Evolutionary conservation across 1,140 invertebrate genomes (phyloP).

Genomic region (Saccostrea glomerata): DNA sequence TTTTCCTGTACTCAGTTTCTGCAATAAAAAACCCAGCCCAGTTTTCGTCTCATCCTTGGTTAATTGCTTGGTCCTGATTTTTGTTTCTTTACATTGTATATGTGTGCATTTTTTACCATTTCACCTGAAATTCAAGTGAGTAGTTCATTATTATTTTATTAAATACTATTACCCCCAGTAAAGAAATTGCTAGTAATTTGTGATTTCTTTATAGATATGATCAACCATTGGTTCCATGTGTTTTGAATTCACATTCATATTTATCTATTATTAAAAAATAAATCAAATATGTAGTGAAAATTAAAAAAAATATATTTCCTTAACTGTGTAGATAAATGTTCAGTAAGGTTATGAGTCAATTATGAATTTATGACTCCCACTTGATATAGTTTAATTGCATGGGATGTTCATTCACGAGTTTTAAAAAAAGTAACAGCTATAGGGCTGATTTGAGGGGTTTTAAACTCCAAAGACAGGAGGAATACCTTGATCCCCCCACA

Average conservation of each 20-base stretch:
- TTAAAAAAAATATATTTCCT: no score
- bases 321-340: no score
- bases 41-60: neutral
- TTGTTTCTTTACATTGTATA: neutral
- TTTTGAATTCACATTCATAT: neutral
- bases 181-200: neutral
- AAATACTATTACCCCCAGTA: neutral
- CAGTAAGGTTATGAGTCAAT: no score
- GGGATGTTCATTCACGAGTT: no score
- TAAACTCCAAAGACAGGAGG: neutral
- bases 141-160: neutral
- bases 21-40: neutral
- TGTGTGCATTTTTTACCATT: conserved; percentile 13
- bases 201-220: neutral
- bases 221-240: neutral
- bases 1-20: conserved; percentile 22
- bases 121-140: conserved; percentile 1
- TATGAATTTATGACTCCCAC: no score
- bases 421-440: no score
- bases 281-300: neutral
- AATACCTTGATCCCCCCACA: neutral
- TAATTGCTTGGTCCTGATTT: conserved; percentile 20
- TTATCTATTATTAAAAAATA: neutral
- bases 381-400: no score
- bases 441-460: neutral